These are phyloP conservation scores for Ethmia dodecea DNA, from an alignment of 2,888 invertebrate genomes.

Conservation along the genomic window DNA sequence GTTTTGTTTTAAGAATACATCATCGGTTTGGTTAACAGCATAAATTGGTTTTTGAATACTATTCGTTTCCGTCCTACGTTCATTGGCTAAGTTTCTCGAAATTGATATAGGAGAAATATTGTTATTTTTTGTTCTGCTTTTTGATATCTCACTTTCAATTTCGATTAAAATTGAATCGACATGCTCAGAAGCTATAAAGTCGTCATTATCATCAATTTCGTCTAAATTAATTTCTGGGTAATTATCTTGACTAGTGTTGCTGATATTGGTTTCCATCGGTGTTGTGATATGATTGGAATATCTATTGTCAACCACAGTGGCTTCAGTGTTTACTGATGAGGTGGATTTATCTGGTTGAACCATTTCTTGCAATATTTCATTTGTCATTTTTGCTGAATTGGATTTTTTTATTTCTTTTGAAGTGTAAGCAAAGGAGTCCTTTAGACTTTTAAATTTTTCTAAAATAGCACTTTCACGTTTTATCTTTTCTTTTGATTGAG, in stretches of 20 bases:
- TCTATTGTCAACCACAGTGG: not conserved
- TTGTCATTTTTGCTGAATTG: slow-evolving; percentile 24
- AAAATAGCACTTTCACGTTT: slow-evolving; percentile 46
- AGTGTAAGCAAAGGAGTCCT: slow-evolving; percentile 41
- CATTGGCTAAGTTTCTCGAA: too few relatives aligned
- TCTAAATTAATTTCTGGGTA: slow-evolving; percentile 10
- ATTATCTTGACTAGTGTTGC: too few relatives aligned
- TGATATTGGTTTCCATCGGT: not conserved
- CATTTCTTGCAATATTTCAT: slow-evolving; percentile 25
- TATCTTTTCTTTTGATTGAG: slow-evolving; percentile 51
- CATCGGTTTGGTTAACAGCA: too few relatives aligned
- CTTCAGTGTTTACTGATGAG: not conserved
- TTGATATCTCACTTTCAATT: slow-evolving; percentile 56
- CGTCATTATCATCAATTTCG: slow-evolving; percentile 27
- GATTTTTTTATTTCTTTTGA: slow-evolving; percentile 34
- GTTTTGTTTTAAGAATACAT: not conserved
- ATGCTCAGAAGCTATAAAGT: slow-evolving; percentile 34
- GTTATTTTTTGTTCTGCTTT: too few relatives aligned
- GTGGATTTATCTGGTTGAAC: slow-evolving; percentile 3
- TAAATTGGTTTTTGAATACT: too few relatives aligned
- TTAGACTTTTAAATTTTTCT: slow-evolving; percentile 43
- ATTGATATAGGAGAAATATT: too few relatives aligned
- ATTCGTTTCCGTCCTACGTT: not conserved
- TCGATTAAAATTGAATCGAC: slow-evolving; percentile 45
- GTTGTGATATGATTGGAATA: not conserved